Percentiles rank a stretch among this genome's conserved stretches.
Conservation (phyloP, 2,888 invertebrate genomes). For the Pseudococcus jackbeardsleyi region DNA sequence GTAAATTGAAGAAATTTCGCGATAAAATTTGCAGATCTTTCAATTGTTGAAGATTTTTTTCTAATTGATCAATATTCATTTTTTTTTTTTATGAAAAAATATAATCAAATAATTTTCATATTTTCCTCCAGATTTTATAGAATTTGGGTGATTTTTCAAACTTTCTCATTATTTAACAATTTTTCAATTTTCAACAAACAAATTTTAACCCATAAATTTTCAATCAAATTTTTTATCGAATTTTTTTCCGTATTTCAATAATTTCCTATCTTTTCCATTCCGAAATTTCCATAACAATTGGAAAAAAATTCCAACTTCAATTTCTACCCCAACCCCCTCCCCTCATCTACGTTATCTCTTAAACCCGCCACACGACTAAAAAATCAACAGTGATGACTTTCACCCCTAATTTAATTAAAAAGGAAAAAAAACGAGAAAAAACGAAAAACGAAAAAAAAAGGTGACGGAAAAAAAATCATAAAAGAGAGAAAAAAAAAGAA, state of each 20-base stretch:
- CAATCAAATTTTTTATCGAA: neutral
- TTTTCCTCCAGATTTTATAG: neutral
- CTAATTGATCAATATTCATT: too few relatives aligned
- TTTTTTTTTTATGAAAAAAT: too few relatives aligned
- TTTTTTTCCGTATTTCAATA: neutral
- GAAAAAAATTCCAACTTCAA: neutral
- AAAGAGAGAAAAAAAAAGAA: neutral
- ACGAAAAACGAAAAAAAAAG: slow-evolving; percentile 25
- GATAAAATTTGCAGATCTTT: too few relatives aligned
- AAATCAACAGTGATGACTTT: slow-evolving; percentile 20
- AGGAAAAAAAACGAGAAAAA: slow-evolving; percentile 4
- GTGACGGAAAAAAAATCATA: slow-evolving; percentile 9
- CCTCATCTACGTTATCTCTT: neutral
- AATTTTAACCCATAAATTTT: too few relatives aligned
- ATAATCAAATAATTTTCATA: neutral
- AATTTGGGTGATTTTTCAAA: neutral
- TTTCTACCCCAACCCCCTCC: neutral
- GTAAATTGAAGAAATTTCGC: too few relatives aligned
- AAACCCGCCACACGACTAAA: neutral
- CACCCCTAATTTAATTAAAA: neutral
- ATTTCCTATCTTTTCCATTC: neutral
- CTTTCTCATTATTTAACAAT: neutral
- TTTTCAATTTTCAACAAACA: neutral
- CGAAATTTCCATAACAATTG: neutral
- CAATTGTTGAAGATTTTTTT: too few relatives aligned